Evolutionary conservation across 1,140 invertebrate species (phyloP), one percentile per base, ranked within the genome.

Genomic region (Drosophila sulfurigaster): DNA sequence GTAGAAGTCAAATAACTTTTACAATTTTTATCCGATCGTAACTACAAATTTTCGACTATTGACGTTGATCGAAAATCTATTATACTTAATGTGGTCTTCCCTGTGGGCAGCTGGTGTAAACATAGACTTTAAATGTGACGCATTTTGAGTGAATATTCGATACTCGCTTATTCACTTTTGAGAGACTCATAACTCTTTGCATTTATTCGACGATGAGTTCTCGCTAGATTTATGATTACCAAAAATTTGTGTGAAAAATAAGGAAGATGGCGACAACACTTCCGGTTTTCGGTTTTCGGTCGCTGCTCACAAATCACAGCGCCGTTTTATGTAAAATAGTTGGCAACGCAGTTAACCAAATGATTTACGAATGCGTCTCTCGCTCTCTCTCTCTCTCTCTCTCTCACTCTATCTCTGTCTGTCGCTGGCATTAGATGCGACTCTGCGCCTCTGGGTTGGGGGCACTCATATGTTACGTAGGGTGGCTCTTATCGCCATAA

Each of bases 331-430:
- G 81, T 68, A 87, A 87, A 79, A 82, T 82, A 78, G 83, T 87
- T 88, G 82, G 74, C 82, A 69, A 72, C 78, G 76, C 82, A 78
- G 72, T 85, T 85, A 75, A 56, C 51, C 76, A 68, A 82, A 88
- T 87, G 83, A 87, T 87, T 87, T 87, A 87, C 82, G 83, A 71
- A 79, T 79, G 72, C 76, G 75, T 59, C 78, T 74, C 1, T 32
- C 30, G 1, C 30, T 25, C 20, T 25, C 20, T 20, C 20, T 25
- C 20, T 25, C 20, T 25, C 20, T 4, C 20, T 4, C 0, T 25
- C 20, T 25, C 20, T 4, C 20, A 0, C 0, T 25, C 20, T 25
- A 25, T 25, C 20, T 25, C 20, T 25, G 0, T 25, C 20, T 25
- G 20, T 25, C 20, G 20, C 20, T 25, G 72, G 79, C 65, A 81